Evolutionary conservation across 2,113 vertebrate genomes (phyloP).

Genomic region (Thalassarche chlororhynchos): DNA sequence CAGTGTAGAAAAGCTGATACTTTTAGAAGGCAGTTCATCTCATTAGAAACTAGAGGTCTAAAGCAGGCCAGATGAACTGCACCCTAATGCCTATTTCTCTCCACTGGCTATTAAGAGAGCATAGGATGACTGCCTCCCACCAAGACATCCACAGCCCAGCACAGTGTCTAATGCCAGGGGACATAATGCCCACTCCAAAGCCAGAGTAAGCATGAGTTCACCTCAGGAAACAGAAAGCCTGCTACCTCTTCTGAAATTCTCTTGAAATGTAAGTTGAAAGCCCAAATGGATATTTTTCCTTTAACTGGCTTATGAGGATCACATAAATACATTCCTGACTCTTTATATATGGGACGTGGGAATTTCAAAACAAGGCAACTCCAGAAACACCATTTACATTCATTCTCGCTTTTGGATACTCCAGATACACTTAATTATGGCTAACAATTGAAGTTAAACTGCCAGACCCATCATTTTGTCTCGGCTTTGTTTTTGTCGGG

Average conservation of each 20-base stretch:
- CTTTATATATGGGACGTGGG: background rate
- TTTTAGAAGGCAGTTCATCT: background rate
- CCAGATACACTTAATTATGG: background rate
- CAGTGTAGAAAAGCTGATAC: background rate
- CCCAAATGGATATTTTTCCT: background rate
- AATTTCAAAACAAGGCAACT: background rate
- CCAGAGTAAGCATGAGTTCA: background rate
- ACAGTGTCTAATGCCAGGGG: background rate
- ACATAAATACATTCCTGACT: background rate
- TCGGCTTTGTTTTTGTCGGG: background rate
- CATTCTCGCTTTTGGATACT: background rate
- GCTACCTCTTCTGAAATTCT: background rate
- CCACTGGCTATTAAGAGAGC: background rate
- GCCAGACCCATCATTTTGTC: background rate
- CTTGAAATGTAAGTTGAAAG: background rate
- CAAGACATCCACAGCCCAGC: background rate
- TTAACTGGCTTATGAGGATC: background rate
- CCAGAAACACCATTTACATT: background rate
- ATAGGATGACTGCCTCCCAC: background rate
- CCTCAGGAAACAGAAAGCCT: background rate
- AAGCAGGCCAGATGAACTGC: background rate
- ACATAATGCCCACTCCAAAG: background rate
- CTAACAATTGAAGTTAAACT: background rate
- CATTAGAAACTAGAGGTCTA: background rate
- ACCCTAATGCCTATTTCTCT: background rate